Percentiles rank a stretch among this genome's conserved stretches.
Conservation (phyloP, 2,113 vertebrate genomes). For the Hylia prasina region DNA sequence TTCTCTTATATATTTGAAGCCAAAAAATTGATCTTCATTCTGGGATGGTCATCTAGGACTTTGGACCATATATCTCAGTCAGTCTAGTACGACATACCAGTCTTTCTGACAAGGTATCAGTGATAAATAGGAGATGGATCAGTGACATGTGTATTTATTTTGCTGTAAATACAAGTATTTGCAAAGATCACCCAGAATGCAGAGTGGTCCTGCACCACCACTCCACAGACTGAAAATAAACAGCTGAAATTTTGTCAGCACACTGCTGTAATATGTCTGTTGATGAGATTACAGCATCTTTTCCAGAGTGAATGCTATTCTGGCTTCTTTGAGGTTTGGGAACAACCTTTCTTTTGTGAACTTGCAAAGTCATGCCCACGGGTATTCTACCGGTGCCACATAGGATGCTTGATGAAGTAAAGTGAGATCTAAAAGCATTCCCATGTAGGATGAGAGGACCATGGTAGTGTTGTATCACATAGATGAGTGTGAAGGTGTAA, state of each 20-base stretch:
- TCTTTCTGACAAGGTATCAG: not conserved
- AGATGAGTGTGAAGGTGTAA: not conserved
- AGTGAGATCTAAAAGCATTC: not conserved
- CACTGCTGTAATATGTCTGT: not conserved
- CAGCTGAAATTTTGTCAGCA: not conserved
- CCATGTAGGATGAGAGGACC: not conserved
- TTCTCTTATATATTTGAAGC: not conserved
- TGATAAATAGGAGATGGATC: not conserved
- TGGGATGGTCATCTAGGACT: not conserved
- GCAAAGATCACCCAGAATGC: not conserved
- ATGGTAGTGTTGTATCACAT: not conserved
- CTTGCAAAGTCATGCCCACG: rapidly evolving
- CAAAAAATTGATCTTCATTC: not conserved
- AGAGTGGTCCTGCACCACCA: not conserved
- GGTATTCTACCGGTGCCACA: not conserved
- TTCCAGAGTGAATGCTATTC: not conserved
- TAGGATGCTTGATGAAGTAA: not conserved
- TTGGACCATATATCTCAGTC: not conserved
- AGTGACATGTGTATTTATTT: not conserved
- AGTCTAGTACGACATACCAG: not conserved
- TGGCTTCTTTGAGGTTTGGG: not conserved
- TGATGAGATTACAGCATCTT: not conserved
- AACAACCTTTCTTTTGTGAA: not conserved
- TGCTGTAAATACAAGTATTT: not conserved
- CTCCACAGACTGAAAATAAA: not conserved